Base-by-base conservation (phyloP, 1,140 invertebrate species). In the Zaprionus davidi region DNA sequence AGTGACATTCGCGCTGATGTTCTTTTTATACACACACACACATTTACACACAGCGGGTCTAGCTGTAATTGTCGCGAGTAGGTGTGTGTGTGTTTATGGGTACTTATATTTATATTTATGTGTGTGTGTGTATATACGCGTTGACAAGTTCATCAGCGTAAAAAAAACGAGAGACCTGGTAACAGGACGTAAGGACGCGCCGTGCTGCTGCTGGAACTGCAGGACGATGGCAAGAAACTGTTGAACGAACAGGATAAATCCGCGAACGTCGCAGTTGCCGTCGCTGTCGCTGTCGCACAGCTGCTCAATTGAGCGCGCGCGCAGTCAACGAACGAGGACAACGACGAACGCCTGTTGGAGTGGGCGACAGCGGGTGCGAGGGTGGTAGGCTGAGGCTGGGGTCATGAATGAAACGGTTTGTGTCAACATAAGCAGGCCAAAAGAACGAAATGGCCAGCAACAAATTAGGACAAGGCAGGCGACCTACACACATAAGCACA, bases 181-280 rank as follows among this genome's bases (percentile, higher is more conserved):
- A 62, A 53, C 64, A 72, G 65, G 76, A 88, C 76, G 82, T 71
- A 79, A 87, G 66, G 57, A 49, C 71, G 72, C 77, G 79, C 67
- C 79, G 79, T 76, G 62, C 60, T 64, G 68, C 60, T 64, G 68
- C 73, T 71, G 68, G n/a, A 53, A 22, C 73, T 79, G 74, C 76
- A 78, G 82, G 79, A 86, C 77, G 74, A 59, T 80, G 83, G 44
- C 72, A 72, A 81, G 77, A 82, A 86, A 86, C 82, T 86, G 82
- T 86, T 86, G 82, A 86, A 72, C 82, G 28, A 34, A 68, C 82
- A 56, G 57, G 53, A 76, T 59, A 38, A 57, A 79, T 58, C 20
- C 55, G 51, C 55, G 22, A 64, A 65, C 41, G 13, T 69, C 53
- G 51, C 53, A 51, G 38, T 57, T 72, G 34, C 55, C 55, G 69